phyloP scores from a whole-genome alignment of 2,113 vertebrate genomes.

The Motacilla alba region DNA sequence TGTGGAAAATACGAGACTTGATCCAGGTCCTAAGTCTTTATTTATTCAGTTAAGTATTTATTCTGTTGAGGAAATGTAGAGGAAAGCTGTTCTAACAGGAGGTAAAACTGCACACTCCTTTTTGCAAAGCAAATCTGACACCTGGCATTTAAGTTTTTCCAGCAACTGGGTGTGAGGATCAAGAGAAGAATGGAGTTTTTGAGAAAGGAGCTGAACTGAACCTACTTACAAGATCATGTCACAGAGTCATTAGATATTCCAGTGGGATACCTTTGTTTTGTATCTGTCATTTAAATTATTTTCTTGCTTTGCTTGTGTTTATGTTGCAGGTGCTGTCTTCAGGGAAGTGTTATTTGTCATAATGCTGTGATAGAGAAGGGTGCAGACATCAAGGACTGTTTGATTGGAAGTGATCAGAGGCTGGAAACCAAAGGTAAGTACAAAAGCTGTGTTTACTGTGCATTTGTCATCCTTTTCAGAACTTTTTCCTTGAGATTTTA shows the following conservation, averaged over 20 bases:
- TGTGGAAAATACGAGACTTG: background rate
- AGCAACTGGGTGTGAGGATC: background rate
- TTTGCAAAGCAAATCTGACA: background rate
- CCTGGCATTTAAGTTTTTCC: slow-evolving; percentile 10
- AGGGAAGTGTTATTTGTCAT: slow-evolving; percentile 92
- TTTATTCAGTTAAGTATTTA: slow-evolving; percentile 33
- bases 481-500: background rate
- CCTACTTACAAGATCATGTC: background rate
- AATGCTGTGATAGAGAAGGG: slow-evolving; percentile 88
- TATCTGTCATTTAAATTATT: background rate
- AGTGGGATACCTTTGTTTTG: background rate
- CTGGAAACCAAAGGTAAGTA: slow-evolving; percentile 88
- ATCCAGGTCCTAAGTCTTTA: background rate
- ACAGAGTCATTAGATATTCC: background rate
- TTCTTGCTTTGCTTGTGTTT: slow-evolving; percentile 10
- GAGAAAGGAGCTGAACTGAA: background rate
- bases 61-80: background rate
- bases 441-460: background rate
- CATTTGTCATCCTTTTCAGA: background rate
- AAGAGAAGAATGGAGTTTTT: background rate
- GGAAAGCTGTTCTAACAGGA: slow-evolving; percentile 9
- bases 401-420: slow-evolving; percentile 86
- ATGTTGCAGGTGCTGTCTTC: slow-evolving; percentile 86
- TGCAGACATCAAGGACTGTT: slow-evolving; percentile 91
- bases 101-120: background rate